Evolutionary conservation across 1,140 invertebrate genomes (phyloP), one percentile per base, ranked within the genome.

Genomic region (Drusus annulatus): DNA sequence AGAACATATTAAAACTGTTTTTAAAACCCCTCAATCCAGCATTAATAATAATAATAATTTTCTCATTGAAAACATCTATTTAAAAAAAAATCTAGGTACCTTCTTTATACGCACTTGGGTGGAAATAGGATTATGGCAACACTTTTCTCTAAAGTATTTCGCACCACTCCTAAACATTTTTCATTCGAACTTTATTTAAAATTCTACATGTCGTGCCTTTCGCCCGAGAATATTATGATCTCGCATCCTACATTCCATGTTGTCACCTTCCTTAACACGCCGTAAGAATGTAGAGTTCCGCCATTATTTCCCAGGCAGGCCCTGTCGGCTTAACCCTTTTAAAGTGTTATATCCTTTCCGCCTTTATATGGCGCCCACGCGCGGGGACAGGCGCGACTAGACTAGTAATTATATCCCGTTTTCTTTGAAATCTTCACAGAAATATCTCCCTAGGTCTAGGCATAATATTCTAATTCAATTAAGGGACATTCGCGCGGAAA

Each of bases 241-340:
- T 56, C 31, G n/a, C n/a, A n/a, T n/a, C n/a, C n/a, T n/a, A 36
- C 31, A 36, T 36, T 36, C 31, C 31, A 7, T 8, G 2, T 36
- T 19, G 52, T 56, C 52, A 56, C 52, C 13, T 36, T 36, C n/a
- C 17, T n/a, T n/a, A 58, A 58, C 54, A 58, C 54, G 54, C 54
- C n/a, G n/a, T 17, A 17, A 58, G 54, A 58, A 58, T 58, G 54
- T 16, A 63, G 60, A 63, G 25, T 63, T 21, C 13, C 19, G 19
- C 58, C 23, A 68, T 68, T 36, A n/a, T 36, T 68, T 45, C 65
- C 8, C 36, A 3, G 13, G 10, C 25, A 15, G n/a, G 23, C 21
- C 58, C 21, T 62, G 28, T 69, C 65, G 36, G 65, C 13, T 69
- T 50, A 69, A 69, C 65, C 65, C 65, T 45, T 69, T 69, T 36